These are phyloP conservation scores for Sclerurus mexicanus DNA, from an alignment of 2,113 vertebrate species.

Conservation along the genomic window DNA sequence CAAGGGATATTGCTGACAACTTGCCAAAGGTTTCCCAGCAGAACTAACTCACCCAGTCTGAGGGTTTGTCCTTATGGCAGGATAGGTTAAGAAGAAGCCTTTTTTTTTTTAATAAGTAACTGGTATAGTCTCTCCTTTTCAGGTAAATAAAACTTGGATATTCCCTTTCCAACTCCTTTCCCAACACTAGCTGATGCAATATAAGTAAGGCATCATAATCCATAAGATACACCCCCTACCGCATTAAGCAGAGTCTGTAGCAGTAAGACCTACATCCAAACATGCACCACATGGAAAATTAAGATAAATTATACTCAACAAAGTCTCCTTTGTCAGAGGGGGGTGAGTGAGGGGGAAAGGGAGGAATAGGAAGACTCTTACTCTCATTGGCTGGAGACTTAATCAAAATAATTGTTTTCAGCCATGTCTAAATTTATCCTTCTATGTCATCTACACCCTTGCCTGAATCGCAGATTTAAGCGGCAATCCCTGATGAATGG, in stretches of 20 bases:
- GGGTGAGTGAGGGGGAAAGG: background rate
- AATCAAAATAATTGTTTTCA: constrained; percentile 50
- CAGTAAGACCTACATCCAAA: background rate
- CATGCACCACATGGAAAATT: background rate
- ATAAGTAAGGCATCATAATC: background rate
- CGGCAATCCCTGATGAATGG: constrained; percentile 60
- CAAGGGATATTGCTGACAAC: background rate
- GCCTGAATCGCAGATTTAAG: constrained; percentile 27
- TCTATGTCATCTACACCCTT: constrained; percentile 24
- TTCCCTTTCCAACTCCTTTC: background rate
- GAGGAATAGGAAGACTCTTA: background rate
- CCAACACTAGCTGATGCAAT: background rate
- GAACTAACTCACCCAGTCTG: background rate
- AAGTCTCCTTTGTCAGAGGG: background rate
- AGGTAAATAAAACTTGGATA: accelerated
- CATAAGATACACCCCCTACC: background rate
- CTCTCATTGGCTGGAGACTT: constrained; percentile 34
- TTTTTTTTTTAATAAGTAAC: background rate
- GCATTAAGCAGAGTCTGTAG: background rate
- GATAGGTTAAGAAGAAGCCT: background rate
- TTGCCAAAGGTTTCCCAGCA: background rate
- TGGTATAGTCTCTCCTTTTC: accelerated
- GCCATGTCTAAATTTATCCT: constrained; percentile 49
- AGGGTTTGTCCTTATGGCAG: background rate
- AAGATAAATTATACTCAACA: background rate